Conservation (phyloP, 2,888 invertebrate species). For the Luperina testacea region DNA sequence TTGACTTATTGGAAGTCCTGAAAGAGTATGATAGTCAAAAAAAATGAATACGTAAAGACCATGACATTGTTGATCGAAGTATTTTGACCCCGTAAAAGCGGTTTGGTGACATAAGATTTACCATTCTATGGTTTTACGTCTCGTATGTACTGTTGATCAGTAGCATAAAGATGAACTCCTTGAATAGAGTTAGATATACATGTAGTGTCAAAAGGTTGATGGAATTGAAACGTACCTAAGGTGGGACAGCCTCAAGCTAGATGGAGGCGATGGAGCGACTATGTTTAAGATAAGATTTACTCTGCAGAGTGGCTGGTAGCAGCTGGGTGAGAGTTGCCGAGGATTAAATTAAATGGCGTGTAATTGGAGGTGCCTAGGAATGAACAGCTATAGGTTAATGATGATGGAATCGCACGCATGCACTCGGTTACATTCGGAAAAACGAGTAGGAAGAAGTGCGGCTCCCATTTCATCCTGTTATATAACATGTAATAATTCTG, state of each 20-base stretch:
- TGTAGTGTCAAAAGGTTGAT: too few species aligned
- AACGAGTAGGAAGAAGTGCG: not conserved
- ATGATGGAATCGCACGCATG: not conserved
- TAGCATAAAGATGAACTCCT: too few species aligned
- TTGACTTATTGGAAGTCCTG: too few species aligned
- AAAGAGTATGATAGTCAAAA: too few species aligned
- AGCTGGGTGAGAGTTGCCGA: not conserved
- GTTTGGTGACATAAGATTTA: too few species aligned
- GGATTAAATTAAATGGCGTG: not conserved
- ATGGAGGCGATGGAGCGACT: not conserved
- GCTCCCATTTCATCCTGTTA: not conserved
- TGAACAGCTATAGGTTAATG: not conserved
- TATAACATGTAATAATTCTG: not conserved
- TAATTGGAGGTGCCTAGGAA: not conserved
- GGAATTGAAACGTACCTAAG: not conserved
- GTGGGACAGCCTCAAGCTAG: not conserved
- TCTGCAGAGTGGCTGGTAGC: not conserved
- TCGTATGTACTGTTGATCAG: too few species aligned
- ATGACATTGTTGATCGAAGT: too few species aligned
- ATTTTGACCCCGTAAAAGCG: too few species aligned
- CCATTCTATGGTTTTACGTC: too few species aligned
- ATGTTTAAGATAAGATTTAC: too few species aligned
- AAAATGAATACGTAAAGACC: too few species aligned
- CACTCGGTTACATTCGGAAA: not conserved
- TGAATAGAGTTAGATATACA: too few species aligned